Conservation (phyloP, 2,888 invertebrate species). For the Ethmia dodecea region DNA sequence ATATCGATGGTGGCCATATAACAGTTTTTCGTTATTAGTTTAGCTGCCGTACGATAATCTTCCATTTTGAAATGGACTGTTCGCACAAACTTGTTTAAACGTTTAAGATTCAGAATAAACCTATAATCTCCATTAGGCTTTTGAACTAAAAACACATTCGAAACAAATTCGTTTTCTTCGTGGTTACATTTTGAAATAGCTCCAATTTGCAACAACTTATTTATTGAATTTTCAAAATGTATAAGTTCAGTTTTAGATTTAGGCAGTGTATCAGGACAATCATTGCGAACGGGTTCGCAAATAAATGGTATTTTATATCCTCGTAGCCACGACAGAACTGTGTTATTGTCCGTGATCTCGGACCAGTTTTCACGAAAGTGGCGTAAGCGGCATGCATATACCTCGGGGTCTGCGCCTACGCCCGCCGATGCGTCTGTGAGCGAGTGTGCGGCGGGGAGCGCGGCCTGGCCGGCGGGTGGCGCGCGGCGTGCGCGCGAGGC, state of each 20-base stretch:
- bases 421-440: neutral
- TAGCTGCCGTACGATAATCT: slow-evolving; percentile 15
- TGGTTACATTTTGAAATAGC: slow-evolving; percentile 5
- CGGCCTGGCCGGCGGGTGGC: neutral
- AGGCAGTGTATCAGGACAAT: neutral
- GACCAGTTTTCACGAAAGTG: slow-evolving; percentile 7
- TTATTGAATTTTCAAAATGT: slow-evolving; percentile 2
- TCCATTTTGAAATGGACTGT: slow-evolving; percentile 17
- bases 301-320: slow-evolving; percentile 11
- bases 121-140: slow-evolving; percentile 9
- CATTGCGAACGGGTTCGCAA: neutral
- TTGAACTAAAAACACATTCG: slow-evolving; percentile 12
- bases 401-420: neutral
- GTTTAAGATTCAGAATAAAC: slow-evolving; percentile 11
- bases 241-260: slow-evolving; percentile 1
- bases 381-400: slow-evolving; percentile 8
- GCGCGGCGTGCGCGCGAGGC: neutral
- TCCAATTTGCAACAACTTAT: slow-evolving; percentile 3
- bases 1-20: slow-evolving; percentile 14
- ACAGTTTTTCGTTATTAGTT: slow-evolving; percentile 10
- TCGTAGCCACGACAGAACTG: slow-evolving; percentile 6
- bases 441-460: neutral
- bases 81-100: slow-evolving; percentile 8
- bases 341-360: slow-evolving; percentile 1
- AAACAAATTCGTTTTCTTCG: too few species aligned